Conservation (phyloP, 2,113 vertebrate species). For the Callorhinus ursinus region DNA sequence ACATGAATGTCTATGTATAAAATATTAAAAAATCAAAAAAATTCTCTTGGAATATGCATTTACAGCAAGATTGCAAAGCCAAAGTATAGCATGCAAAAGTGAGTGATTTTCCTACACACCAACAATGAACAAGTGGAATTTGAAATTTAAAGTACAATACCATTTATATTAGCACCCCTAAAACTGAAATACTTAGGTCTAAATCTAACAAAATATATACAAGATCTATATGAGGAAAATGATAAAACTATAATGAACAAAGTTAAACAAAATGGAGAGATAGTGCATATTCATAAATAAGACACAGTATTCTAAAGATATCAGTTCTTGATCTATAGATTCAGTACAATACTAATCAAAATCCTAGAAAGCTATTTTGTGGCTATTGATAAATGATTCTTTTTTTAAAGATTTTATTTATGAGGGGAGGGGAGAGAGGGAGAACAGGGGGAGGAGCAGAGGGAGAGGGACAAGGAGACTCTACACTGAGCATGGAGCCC, state of each 20-base stretch:
- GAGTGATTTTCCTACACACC: background rate
- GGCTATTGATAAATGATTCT: background rate
- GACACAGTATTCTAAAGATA: background rate
- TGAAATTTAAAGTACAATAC: background rate
- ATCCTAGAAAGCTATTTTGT: background rate
- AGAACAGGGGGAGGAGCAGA: too few species aligned
- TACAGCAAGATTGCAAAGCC: background rate
- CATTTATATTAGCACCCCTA: background rate
- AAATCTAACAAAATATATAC: background rate
- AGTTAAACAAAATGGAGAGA: background rate
- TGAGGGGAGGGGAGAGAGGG: too few species aligned
- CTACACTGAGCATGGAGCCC: too few species aligned
- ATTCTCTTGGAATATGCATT: background rate
- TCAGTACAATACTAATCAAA: background rate
- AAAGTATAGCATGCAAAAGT: background rate
- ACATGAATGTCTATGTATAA: background rate
- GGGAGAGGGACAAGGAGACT: too few species aligned
- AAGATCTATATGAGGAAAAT: background rate
- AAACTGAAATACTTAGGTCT: background rate
- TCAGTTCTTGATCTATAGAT: background rate
- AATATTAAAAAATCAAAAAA: too few species aligned
- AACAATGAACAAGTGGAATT: background rate
- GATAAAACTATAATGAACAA: background rate
- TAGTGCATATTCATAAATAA: background rate
- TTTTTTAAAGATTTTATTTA: too few species aligned